Evolutionary conservation across 2,888 invertebrate species (phyloP), one percentile per base, ranked within the genome.

Genomic region (Zhuqinia jingwanae): DNA sequence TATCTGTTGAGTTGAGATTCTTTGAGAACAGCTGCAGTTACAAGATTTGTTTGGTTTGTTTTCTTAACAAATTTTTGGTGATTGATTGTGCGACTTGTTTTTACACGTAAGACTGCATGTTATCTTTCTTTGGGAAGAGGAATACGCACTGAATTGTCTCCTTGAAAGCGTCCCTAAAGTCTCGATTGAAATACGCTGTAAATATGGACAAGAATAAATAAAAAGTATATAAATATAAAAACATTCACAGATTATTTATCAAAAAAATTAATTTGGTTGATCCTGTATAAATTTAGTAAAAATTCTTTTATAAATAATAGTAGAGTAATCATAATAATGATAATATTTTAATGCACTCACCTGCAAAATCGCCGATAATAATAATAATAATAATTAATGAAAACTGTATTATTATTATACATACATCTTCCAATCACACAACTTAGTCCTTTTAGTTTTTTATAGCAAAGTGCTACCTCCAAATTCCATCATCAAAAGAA

Each of bases 141-240:
- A 98, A 97, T 85, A 97, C 95, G 93, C 97, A 97, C 91, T 96
- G 95, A 90, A 98, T 93, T n/a, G 98, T 98, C 92, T 97, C 97
- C 93, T 96, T 97, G 94, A 99, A 99, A 84, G 99, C 99, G 92
- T 97, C 97, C 93, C 99, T 95, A 93, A 99, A 99, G 93, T 99
- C 99, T 91, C 98, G 95, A 93, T 99, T 99, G 94, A 99, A 99
- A 93, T 98, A 99, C 90, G 99, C 99, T 85, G 47, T 11, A 47
- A 10, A 60, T n/a, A 60, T 2, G n/a, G 50, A 50, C 2, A 60
- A 60, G 27, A 60, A 11, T 1, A 22, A 5, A 22, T 25, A 10
- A 27, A 63, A 1, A 36, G 17, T 36, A 15, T n/a, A 60, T 30
- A n/a, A 77, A 53, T 6, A 22, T 30, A 20, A 15, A 30, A 15